Evolutionary conservation across 2,888 invertebrate species (phyloP), one percentile per base, ranked within the genome.

Genomic region (Catocala sponsa): DNA sequence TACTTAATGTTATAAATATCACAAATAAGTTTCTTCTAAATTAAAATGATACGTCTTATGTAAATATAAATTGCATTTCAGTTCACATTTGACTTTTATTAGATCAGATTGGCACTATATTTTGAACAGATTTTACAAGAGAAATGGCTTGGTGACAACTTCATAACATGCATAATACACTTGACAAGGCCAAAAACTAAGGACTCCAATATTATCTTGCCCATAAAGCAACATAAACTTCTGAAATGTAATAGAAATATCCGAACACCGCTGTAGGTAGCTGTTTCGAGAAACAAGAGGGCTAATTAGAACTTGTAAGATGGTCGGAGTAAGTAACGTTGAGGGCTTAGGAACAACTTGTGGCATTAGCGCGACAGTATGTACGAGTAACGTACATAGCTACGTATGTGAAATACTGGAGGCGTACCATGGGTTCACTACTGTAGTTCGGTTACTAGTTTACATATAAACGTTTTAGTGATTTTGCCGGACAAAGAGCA

Each of bases 291-390:
- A 74, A 78, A 85, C 83, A 84, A 79, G 84, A 71, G 75, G 73
- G 76, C 83, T 84, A 85, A 84, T 84, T 85, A 84, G 84, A 80
- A 83, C 81, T 85, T 82, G 81, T 82, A 85, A 82, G 81, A 82
- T 82, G 80, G 83, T 69, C 70, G 68, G 64, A 76, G 83, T 81
- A 83, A 83, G 82, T 82, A 84, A 82, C 79, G 74, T 74, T 76
- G 76, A 71, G 79, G 77, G 74, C 81, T 77, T 78, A 71, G 71
- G 53, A 78, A 76, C 77, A 74, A 79, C 72, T 78, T 78, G 78
- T 78, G 72, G 79, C 70, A 79, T 79, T 79, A 79, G 67, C 66
- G 65, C 75, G 69, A 74, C 72, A 72, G 62, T 71, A 62, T 61
- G 61, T 73, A 65, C 72, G 41, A 11, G 59, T 49, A 53, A 38